Conservation (phyloP, 2,113 vertebrate species). For the Petrocephalus microphthalmus region DNA sequence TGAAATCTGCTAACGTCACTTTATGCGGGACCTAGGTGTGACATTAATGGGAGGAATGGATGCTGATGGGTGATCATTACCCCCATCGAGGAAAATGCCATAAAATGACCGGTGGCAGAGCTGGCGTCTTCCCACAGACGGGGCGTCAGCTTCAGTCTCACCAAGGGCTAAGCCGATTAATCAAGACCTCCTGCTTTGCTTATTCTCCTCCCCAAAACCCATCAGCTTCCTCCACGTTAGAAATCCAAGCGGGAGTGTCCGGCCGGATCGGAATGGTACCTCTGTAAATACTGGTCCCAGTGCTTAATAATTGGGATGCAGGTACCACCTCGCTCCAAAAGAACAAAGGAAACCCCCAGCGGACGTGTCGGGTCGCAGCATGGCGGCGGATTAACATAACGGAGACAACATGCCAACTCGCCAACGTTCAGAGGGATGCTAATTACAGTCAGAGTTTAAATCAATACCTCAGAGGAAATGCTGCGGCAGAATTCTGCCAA, state of each 20-base stretch:
- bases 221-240: conserved; percentile 23
- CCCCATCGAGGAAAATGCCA: conserved; percentile 34
- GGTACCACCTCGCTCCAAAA: conserved; percentile 34
- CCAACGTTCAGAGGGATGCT: conserved; percentile 40
- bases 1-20: conserved; percentile 17
- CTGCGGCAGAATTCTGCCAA: conserved; percentile 36
- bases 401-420: conserved; percentile 43
- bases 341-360: conserved; percentile 35
- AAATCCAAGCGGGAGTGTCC: conserved; percentile 23
- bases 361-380: conserved; percentile 38
- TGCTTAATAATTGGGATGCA: conserved; percentile 42
- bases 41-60: conserved; percentile 39
- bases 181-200: conserved; percentile 35
- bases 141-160: conserved; percentile 37
- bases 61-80: conserved; percentile 44
- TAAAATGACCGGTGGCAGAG: conserved; percentile 43
- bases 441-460: conserved; percentile 47
- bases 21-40: conserved; percentile 31
- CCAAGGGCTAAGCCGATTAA: conserved; percentile 44
- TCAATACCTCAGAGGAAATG: conserved; percentile 46
- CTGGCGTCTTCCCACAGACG: conserved; percentile 32
- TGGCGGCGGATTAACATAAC: conserved; percentile 45
- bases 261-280: conserved; percentile 1
- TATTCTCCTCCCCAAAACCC: conserved; percentile 35
- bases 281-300: conserved; percentile 18